Evolutionary conservation across 2,888 invertebrate genomes (phyloP), one percentile per base, ranked within the genome.

Genomic region (Drosophila testacea): DNA sequence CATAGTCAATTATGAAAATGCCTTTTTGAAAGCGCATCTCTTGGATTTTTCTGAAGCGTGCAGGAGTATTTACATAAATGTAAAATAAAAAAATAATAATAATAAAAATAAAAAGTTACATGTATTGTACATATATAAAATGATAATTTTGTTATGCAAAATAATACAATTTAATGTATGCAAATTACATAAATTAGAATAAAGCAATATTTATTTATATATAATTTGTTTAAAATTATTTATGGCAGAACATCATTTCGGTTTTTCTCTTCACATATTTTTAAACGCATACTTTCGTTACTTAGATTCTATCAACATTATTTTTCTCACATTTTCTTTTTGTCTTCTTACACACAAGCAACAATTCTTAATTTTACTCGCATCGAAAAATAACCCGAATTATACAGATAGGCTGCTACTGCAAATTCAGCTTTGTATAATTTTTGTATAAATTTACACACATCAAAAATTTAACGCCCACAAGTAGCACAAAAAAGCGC

Each of bases 301-400:
- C 81, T 81, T 87, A 84, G 66, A 88, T 72, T 68, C 81, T 88
- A 82, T 52, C 46, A 60, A 75, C 34, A 61, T 55, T 42, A 28
- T 34, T 47, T 50, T 34, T 55, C 52, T 62, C 46, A 13, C 42
- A 28, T 47, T 60, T 28, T 46, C 22, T 56, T 50, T 46, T 65
- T 85, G 73, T 87, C 78, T 88, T 80, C 66, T 79, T 64, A 57
- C 41, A 56, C 32, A 73, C 61, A 66, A 66, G 46, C 66, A 84
- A 65, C 55, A 48, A 46, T 55, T 77, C 44, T 50, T 63, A 52
- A 55, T 32, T 57, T 48, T 57, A 64, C 50, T 39, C 71, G 51
- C 69, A 48, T 46, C 32, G 41, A 54, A 65, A 60, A 46, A 41
- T 52, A 63, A 41, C 56, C 39, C 13, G 51, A 75, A 57, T 48